Conservation (phyloP, 2,113 vertebrate genomes). For the zebrafish (Danio rerio) region DNA sequence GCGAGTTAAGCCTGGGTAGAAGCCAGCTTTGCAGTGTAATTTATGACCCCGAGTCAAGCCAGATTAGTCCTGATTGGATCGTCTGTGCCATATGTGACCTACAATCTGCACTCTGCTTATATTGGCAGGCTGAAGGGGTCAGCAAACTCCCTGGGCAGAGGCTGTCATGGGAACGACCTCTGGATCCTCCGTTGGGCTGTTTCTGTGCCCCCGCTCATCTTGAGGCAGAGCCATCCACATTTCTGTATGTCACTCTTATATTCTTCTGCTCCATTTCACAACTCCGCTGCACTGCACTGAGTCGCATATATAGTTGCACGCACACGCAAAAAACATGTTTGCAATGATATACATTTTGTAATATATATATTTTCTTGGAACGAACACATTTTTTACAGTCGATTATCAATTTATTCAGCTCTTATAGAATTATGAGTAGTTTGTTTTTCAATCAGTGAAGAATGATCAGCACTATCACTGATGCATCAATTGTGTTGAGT, state of each 20-base stretch:
- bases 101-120: slow-evolving; percentile 74
- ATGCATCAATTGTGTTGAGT: too few species aligned
- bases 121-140: slow-evolving; percentile 70
- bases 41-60: slow-evolving; percentile 75
- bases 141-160: slow-evolving; percentile 77
- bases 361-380: too few species aligned
- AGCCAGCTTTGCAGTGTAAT: slow-evolving; percentile 73
- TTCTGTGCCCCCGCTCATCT: slow-evolving; percentile 65
- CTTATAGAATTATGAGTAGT: too few species aligned
- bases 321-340: background rate
- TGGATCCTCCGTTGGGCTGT: slow-evolving; percentile 68
- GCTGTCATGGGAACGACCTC: slow-evolving; percentile 81
- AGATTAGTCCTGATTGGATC: slow-evolving; percentile 81
- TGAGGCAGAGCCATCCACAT: slow-evolving; percentile 69
- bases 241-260: slow-evolving; percentile 64
- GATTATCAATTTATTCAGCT: too few species aligned
- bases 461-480: too few species aligned
- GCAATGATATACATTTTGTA: too few species aligned
- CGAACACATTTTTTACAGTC: too few species aligned
- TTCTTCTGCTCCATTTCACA: slow-evolving; percentile 80
- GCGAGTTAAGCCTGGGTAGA: slow-evolving; percentile 65
- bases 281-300: slow-evolving; percentile 40
- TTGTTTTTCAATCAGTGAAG: too few species aligned
- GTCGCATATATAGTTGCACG: background rate
- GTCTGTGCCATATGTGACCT: slow-evolving; percentile 82